phyloP scores from a whole-genome alignment of 1,140 invertebrate genomes.

The Polyergus mexicanus region DNA sequence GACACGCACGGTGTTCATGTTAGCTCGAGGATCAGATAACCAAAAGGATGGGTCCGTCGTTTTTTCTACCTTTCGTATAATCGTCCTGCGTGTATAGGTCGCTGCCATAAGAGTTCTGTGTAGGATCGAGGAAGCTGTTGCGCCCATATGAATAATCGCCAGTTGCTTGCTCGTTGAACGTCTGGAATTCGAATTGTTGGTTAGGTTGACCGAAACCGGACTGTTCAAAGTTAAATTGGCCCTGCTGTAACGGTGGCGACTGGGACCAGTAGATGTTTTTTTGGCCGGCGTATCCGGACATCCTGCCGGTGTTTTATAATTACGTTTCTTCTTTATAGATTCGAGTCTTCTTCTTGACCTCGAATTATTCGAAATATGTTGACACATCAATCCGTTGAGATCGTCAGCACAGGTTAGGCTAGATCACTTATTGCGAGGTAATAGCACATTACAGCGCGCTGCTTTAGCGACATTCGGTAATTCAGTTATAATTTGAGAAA shows the following conservation, averaged over 20 bases:
- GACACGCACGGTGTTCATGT: not conserved
- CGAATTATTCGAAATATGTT: not conserved
- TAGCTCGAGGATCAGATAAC: not conserved
- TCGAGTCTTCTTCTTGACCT: not conserved
- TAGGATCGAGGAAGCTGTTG: slow-evolving; percentile 81
- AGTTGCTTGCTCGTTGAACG: slow-evolving; percentile 79
- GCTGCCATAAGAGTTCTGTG: slow-evolving; percentile 75
- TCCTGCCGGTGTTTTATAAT: slow-evolving; percentile 68
- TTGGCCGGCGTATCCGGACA: slow-evolving; percentile 81
- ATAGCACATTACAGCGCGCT: not conserved
- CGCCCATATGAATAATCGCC: slow-evolving; percentile 78
- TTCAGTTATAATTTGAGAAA: not conserved
- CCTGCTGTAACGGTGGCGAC: slow-evolving; percentile 67
- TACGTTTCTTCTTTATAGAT: not conserved
- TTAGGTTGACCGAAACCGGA: slow-evolving; percentile 82
- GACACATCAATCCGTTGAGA: not conserved
- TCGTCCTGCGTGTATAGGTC: slow-evolving; percentile 78
- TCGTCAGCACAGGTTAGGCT: slow-evolving; percentile 10
- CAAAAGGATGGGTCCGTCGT: not conserved
- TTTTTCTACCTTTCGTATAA: slow-evolving; percentile 79
- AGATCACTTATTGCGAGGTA: not conserved
- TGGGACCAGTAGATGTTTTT: slow-evolving; percentile 82
- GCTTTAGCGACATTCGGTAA: not conserved
- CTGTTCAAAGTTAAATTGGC: slow-evolving; percentile 78
- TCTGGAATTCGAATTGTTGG: slow-evolving; percentile 84